phyloP scores from a whole-genome alignment of 2,888 invertebrate genomes.

The Trissonchulus latispiculum region DNA sequence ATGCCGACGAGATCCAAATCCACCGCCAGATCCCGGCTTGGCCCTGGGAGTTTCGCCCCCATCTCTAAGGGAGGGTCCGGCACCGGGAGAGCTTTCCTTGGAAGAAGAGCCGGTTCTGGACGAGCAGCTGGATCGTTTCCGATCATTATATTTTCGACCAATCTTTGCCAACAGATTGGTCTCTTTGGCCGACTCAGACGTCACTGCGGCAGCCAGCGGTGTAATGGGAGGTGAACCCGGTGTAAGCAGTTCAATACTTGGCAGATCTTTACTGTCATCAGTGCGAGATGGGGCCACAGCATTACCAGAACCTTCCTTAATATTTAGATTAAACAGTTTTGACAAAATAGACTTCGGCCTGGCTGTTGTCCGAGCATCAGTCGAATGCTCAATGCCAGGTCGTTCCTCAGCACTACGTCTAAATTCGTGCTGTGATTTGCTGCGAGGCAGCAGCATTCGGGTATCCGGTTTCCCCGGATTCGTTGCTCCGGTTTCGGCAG shows the following conservation, averaged over 20 bases:
- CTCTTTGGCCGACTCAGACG: conserved; percentile 13
- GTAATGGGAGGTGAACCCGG: background rate
- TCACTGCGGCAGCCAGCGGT: background rate
- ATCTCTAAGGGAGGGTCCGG: too few species aligned
- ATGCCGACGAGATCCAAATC: too few species aligned
- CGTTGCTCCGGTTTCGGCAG: background rate
- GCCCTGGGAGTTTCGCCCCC: too few species aligned
- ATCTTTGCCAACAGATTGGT: conserved; percentile 11
- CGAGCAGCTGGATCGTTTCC: background rate
- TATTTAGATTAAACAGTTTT: background rate
- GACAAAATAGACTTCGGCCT: conserved; percentile 1
- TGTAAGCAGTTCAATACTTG: too few species aligned
- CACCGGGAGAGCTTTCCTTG: background rate
- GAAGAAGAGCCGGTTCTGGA: background rate
- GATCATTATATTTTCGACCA: background rate
- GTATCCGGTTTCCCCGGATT: background rate
- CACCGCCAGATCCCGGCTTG: too few species aligned
- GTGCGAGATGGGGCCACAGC: too few species aligned
- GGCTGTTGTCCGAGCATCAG: background rate
- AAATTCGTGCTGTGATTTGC: background rate
- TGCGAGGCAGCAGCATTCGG: background rate
- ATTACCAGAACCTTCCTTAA: background rate
- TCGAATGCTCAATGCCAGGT: background rate
- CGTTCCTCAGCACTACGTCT: background rate
- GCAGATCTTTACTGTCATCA: too few species aligned